Evolutionary conservation across 2,113 vertebrate genomes (phyloP).

Genomic region (Jacana jacana): DNA sequence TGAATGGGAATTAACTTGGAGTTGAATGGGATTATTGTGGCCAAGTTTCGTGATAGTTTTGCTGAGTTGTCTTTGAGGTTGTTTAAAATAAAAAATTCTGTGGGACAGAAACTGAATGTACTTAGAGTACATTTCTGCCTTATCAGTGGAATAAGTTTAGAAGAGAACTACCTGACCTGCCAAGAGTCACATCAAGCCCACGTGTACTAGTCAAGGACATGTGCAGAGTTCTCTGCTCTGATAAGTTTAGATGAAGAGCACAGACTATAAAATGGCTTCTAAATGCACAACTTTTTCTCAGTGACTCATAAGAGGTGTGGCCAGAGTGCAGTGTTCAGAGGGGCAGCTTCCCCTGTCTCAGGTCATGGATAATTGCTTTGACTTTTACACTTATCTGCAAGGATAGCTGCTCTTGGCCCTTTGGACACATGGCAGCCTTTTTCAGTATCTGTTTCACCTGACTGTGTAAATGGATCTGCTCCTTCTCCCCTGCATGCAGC

Average conservation of each 20-base stretch:
- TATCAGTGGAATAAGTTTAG: not conserved
- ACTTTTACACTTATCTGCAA: not conserved
- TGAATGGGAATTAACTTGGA: not conserved
- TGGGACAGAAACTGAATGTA: not conserved
- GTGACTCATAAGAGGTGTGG: constrained; percentile 10
- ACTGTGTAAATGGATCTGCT: not conserved
- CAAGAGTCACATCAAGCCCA: not conserved
- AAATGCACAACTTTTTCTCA: not conserved
- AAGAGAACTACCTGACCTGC: not conserved
- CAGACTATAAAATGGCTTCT: not conserved
- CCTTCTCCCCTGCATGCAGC: not conserved
- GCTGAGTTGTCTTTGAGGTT: not conserved
- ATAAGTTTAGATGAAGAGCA: not conserved
- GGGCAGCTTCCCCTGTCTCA: not conserved
- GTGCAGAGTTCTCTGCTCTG: not conserved
- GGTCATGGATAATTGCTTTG: not conserved
- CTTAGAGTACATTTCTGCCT: not conserved
- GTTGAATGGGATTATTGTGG: not conserved
- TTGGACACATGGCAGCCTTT: rapidly evolving
- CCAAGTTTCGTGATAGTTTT: not conserved
- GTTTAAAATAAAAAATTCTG: not conserved
- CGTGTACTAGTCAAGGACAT: not conserved
- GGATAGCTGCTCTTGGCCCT: not conserved
- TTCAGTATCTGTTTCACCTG: not conserved
- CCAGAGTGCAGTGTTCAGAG: not conserved